Conservation (phyloP, 2,888 invertebrate genomes). For the Dysmachus trigonus region DNA sequence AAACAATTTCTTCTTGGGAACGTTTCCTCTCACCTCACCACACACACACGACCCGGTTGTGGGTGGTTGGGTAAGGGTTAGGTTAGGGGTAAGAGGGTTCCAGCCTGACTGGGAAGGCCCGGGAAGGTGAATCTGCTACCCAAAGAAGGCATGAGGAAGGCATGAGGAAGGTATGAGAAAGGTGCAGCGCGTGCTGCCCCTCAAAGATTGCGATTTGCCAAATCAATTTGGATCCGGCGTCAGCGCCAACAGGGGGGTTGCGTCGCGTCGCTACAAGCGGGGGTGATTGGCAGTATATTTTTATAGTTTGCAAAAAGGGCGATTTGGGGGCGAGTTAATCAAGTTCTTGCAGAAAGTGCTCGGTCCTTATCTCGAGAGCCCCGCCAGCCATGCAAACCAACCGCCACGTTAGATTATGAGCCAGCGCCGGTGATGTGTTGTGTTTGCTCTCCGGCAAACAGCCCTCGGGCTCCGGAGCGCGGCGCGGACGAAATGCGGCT, state of each 20-base stretch:
- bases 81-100: neutral
- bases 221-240: constrained; percentile 4
- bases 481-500: neutral
- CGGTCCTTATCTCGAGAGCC: constrained; percentile 26
- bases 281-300: neutral
- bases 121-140: neutral
- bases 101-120: neutral
- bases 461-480: neutral
- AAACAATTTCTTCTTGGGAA: constrained; percentile 18
- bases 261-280: neutral
- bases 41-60: neutral
- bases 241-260: too few species aligned
- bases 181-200: neutral
- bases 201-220: neutral
- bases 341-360: constrained; percentile 18
- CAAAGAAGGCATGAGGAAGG: neutral
- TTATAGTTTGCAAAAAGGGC: constrained; percentile 7
- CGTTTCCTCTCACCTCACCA: neutral
- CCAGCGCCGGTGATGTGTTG: constrained; percentile 14
- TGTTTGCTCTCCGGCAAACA: constrained; percentile 20
- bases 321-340: constrained; percentile 22
- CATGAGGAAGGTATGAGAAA: neutral
- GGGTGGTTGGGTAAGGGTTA: neutral
- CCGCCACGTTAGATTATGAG: constrained; percentile 36
- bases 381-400: constrained; percentile 37